A percentile compares a stretch with the other conserved stretches of the same genome.
Conservation (phyloP, 2,888 invertebrate species). For the Dendrolimus pini region DNA sequence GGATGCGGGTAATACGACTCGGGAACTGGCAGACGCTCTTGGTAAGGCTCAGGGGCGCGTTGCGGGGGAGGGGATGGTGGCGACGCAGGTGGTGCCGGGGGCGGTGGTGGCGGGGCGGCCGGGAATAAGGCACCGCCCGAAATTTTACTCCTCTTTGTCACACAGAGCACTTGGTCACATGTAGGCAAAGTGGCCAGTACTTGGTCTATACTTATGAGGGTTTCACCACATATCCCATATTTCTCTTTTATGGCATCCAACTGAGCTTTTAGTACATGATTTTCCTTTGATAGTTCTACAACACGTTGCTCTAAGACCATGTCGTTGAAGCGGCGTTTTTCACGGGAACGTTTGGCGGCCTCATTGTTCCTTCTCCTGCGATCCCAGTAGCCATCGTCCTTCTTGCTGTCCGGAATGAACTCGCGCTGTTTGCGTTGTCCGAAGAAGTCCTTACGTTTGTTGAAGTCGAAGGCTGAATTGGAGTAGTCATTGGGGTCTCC, state of each 20-base stretch:
- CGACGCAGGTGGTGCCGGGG: conserved; percentile 65
- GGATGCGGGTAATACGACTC: conserved; percentile 70
- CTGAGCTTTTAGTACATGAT: conserved; percentile 94
- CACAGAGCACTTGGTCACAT: conserved; percentile 89
- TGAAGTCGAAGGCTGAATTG: conserved; percentile 77
- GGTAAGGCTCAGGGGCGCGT: conserved; percentile 71
- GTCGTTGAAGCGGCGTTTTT: conserved; percentile 96
- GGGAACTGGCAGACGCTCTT: conserved; percentile 62
- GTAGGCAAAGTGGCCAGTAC: conserved; percentile 90
- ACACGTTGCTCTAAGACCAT: conserved; percentile 97
- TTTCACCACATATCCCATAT: conserved; percentile 92
- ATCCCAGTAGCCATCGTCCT: conserved; percentile 99
- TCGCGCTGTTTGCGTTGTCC: conserved; percentile 95
- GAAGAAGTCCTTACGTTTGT: conserved; percentile 89
- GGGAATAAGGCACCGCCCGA: conserved; percentile 72
- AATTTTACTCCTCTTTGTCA: conserved; percentile 82
- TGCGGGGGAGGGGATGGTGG: conserved; percentile 74
- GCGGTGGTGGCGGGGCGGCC: conserved; percentile 71
- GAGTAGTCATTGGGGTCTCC: conserved; percentile 50
- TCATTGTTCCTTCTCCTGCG: conserved; percentile 96
- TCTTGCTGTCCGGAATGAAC: conserved; percentile 97
- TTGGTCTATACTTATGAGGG: conserved; percentile 91
- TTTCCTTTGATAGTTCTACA: conserved; percentile 95
- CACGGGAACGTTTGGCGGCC: conserved; percentile 97
- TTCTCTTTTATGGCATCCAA: conserved; percentile 95